Evolutionary conservation across 2,797 vertebrate genomes (phyloP), one percentile per base, ranked within the genome.

Genomic region (Strix occidentalis): DNA sequence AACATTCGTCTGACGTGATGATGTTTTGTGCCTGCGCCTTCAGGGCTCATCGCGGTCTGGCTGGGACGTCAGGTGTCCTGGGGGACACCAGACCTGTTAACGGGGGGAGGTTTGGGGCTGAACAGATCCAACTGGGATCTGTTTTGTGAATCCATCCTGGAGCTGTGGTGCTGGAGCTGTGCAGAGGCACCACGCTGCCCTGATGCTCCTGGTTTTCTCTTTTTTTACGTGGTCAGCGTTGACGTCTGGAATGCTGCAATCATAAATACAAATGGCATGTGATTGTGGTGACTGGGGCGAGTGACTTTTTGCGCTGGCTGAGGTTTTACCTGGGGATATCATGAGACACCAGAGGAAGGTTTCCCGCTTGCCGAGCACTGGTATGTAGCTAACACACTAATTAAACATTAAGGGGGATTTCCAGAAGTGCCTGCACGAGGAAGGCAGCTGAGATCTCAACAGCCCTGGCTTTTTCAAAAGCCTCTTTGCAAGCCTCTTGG

Each of bases 41-140:
- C 33, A 10, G 46, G 35, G 33, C 1, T 25, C 23, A 0, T 4
- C 0, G 0, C 0, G 9, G 17, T 46, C n/a, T 1, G 0, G 13
- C 10, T 26, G 68, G 50, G 26, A 58, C 23, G 2, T 15, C 10
- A 6, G 33, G 25, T 11, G 39, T 43, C n/a, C 69, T 80, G 43
- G 50, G 81, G 37, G 46, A 23, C 24, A 2, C n/a, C 10, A 18
- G 63, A 23, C 8, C 21, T n/a, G 37, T 5, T 23, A 3, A n/a
- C 3, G 0, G 1, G 33, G 19, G 24, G 10, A 65, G 18, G 2
- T 83, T 23, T 71, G 69, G 39, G 68, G 48, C 24, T 56, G 60
- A 57, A 31, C 6, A 20, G 66, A 58, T 35, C 19, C 46, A 37
- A 5, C 16, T 0, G 0, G 31, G 25, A 4, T 25, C 25, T 56